These are phyloP conservation scores for Sebastes taczanowskii DNA, from an alignment of 2,797 vertebrate species.

Conservation along the genomic window DNA sequence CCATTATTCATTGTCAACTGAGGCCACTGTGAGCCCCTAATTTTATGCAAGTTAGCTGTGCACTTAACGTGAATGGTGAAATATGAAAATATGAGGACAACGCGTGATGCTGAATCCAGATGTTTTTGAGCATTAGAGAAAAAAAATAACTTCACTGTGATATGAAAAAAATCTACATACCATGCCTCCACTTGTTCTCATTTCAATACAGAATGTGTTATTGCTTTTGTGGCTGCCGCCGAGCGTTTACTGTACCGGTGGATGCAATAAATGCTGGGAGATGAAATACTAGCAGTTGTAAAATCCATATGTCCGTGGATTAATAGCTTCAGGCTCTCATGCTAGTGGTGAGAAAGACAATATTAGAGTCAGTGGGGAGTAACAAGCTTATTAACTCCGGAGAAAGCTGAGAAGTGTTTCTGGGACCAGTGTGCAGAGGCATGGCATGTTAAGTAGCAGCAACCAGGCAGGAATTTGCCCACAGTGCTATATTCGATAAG, in stretches of 20 bases:
- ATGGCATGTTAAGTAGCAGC: constrained; percentile 51
- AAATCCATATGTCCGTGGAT: constrained; percentile 74
- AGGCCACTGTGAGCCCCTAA: constrained; percentile 57
- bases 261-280: constrained; percentile 64
- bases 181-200: constrained; percentile 24
- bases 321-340: constrained; percentile 65
- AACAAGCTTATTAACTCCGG: constrained; percentile 77
- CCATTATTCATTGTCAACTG: constrained; percentile 78
- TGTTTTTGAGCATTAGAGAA: background rate
- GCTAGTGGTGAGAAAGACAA: constrained; percentile 71
- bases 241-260: constrained; percentile 35
- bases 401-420: constrained; percentile 51
- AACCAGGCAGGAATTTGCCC: constrained; percentile 36
- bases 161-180: constrained; percentile 25
- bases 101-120: background rate
- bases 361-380: constrained; percentile 75
- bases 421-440: constrained; percentile 41
- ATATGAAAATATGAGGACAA: constrained; percentile 42
- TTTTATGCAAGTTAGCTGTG: constrained; percentile 74
- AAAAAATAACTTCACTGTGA: background rate
- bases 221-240: constrained; percentile 42
- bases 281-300: constrained; percentile 74
- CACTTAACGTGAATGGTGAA: constrained; percentile 53
- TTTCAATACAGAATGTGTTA: constrained; percentile 40
- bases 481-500: constrained; percentile 49